Evolutionary conservation across 2,797 vertebrate species (phyloP), one percentile per base, ranked within the genome.

Genomic region (Cheirogaleus major): DNA sequence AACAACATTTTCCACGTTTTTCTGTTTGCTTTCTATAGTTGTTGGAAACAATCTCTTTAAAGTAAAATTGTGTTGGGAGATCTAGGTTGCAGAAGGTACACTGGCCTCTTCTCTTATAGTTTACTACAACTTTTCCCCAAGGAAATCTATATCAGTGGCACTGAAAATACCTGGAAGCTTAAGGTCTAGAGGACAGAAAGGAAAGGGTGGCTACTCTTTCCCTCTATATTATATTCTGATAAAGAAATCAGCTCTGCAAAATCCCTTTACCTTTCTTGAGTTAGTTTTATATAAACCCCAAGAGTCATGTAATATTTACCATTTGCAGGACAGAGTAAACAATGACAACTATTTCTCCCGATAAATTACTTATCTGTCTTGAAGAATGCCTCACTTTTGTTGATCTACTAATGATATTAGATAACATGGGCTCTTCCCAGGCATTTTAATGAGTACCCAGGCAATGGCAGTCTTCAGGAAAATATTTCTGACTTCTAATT

Each of bases 401-500:
- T 95, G 89, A 94, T 94, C 38, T 81, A n/a, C 23, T 97, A 97
- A 94, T 95, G 82, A 75, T 95, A 94, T 93, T 95, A 94, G 91
- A 83, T 95, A 94, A 59, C 45, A 83, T 76, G n/a, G 52, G 27
- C 32, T 79, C 38, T 96, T 93, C 15, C 25, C 48, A 93, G 52
- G 14, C 78, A 93, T 79, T 96, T 89, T 94, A 95, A 96, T 96
- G 81, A 92, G 50, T 96, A 95, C 55, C 81, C 72, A 95, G 86
- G 78, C 55, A 78, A 79, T 0, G 5, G 75, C 30, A 87, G 41
- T 95, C 70, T 96, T 93, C 27, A 90, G 80, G 72, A 95, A 95
- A 96, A 90, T 91, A 94, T 86, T 89, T 96, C 91, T 88, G 89
- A 95, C 80, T 96, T 86, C 87, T 81, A 95, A 98, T 96, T 97